phyloP scores from a whole-genome alignment of 2,888 invertebrate species.

The Epiblema foenella region DNA sequence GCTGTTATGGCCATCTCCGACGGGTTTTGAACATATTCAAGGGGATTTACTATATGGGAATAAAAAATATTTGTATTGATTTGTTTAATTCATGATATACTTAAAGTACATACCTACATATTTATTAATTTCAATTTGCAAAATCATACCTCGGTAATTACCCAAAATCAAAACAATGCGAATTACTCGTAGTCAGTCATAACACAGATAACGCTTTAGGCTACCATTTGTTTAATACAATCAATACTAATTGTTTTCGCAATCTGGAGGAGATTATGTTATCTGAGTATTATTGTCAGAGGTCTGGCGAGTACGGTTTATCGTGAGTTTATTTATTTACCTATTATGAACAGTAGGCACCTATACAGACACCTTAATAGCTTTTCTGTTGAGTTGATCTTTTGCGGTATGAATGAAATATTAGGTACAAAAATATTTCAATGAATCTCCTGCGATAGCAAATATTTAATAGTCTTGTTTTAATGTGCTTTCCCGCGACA shows the following conservation, averaged over 20 bases:
- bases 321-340: slow-evolving; percentile 11
- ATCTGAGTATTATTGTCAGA: slow-evolving; percentile 29
- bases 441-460: neutral
- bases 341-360: neutral
- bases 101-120: no score
- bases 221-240: slow-evolving; percentile 31
- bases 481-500: no score
- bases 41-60: no score
- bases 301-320: slow-evolving; percentile 15
- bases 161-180: slow-evolving; percentile 10
- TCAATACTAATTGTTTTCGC: slow-evolving; percentile 38
- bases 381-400: neutral
- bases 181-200: slow-evolving; percentile 11
- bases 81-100: no score
- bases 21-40: no score
- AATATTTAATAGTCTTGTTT: neutral
- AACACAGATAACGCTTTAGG: slow-evolving; percentile 27
- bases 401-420: slow-evolving; percentile 9
- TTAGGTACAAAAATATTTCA: neutral
- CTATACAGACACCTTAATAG: no score
- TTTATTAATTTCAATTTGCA: neutral
- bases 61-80: no score
- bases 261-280: slow-evolving; percentile 29
- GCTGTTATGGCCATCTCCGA: no score
- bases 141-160: neutral